Base-by-base conservation (phyloP, 2,797 vertebrate genomes). In the Pelodytes ibericus region DNA sequence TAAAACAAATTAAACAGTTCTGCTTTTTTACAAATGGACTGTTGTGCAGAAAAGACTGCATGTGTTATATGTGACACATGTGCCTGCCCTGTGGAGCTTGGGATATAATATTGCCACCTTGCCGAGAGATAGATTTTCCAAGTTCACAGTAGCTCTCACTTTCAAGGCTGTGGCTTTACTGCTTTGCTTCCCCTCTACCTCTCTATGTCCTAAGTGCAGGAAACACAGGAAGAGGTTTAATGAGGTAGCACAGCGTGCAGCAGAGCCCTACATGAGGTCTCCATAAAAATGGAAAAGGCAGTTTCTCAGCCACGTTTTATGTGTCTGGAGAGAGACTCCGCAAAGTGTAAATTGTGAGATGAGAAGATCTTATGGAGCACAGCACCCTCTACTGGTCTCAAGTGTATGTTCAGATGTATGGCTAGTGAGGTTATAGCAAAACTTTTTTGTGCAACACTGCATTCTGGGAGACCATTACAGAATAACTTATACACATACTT, bases 211-310 rank as follows among this genome's bases (percentile, higher is more conserved):
- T 69, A 71, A 65, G 51, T 59, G 27, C 69, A 71, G 75, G 69
- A 72, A 71, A 41, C 69, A 65, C 68, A 77, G 75, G 75, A 77
- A 77, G 75, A 72, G 69, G 69, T 77, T 77, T 77, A 77, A 77
- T 77, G 75, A 77, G 75, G 75, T 77, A 65, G 69, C 75, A 63
- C 75, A 77, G 75, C 68, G 66, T 77, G 75, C 22, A 44, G 61
- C 68, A 59, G 27, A 49, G 67, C 75, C 36, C 69, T 72, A 70
- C 75, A 77, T 72, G 53, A 77, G 75, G 75, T 66, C 69, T 72
- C 63, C 64, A 77, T 77, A 77, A 77, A 77, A 77, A 71, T 59
- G 61, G 49, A 77, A 66, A 62, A 44, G 75, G 61, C 53, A 72
- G 36, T 67, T 60, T 81, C 27, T 64, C 13, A 66, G 72, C 66